These are phyloP conservation scores for Cebus imitator DNA, from an alignment of 2,113 vertebrate species.

Conservation along the genomic window DNA sequence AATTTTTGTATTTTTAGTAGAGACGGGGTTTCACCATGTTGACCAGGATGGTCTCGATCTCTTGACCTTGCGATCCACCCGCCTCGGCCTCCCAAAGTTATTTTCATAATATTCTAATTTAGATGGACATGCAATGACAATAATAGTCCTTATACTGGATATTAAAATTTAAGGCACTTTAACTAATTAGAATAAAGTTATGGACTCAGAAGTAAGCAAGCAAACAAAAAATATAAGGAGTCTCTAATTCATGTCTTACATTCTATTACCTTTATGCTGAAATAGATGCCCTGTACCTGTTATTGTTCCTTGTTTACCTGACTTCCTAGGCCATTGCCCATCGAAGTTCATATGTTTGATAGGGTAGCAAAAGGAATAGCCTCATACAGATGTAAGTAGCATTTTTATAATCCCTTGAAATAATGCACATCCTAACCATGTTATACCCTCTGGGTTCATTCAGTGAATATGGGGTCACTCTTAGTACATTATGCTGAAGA, in stretches of 20 bases:
- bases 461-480: background rate
- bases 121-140: background rate
- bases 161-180: background rate
- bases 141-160: background rate
- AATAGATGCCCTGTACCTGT: background rate
- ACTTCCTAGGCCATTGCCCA: background rate
- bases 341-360: background rate
- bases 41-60: too few species aligned
- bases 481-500: background rate
- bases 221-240: background rate
- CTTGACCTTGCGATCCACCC: too few species aligned
- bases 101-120: background rate
- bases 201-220: background rate
- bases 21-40: too few species aligned
- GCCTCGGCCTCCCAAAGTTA: background rate
- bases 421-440: background rate
- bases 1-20: too few species aligned
- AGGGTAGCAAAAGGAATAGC: background rate
- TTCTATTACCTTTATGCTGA: background rate
- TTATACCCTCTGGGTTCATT: background rate
- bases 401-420: constrained; percentile 18
- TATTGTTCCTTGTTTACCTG: background rate
- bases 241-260: background rate
- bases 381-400: background rate
- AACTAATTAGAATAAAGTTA: background rate